Base-by-base conservation (phyloP, 2,113 vertebrate genomes). In the Myotis lucifugus region DNA sequence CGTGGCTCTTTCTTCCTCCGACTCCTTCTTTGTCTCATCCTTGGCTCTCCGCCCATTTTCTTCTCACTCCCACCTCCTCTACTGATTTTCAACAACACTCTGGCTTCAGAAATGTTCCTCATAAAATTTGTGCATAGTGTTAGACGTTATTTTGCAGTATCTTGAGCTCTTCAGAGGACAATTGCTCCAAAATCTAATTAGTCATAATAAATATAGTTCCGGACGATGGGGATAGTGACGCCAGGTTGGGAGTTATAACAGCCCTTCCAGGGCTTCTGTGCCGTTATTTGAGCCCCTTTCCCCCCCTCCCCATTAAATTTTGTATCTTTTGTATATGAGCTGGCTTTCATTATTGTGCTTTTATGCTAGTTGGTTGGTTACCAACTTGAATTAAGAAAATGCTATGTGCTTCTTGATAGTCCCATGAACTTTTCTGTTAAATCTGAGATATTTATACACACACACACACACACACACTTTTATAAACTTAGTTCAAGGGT, bases 141-240 rank as follows among this genome's bases (percentile, higher is more conserved):
- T 15, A 29, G 34, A 89, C 50, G 40, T 88, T 82, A 76, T 81
- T 94, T 76, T 42, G 52, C 59, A 54, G 46, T 15, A 3, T 72
- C 84, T 72, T 61, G 50, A 11, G 64, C 32, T 95, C 95, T 95
- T 91, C 46, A 59, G 97, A 95, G 88, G 89, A 82, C 91, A 42
- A 4, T 66, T 86, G 77, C 79, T 84, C 27, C 8, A 4, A n/a
- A 91, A 94, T 94, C 89, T 94, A 89, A 79, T 89, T 94, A 94
- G 89, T 92, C 73, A 6, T 86, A 79, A 79, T 94, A 94, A 76
- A 89, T 54, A 54, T 15, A 42, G 61, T 91, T 95, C 69, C 2
- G 0, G 94, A 92, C 46, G 40, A 21, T 4, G 29, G 81, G 34
- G 13, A 15, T 12, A 6, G 72, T 13, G 42, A 18, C 0, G 18